Evolutionary conservation across 1,140 invertebrate genomes (phyloP).

Genomic region (Brachionus plicatilis): DNA sequence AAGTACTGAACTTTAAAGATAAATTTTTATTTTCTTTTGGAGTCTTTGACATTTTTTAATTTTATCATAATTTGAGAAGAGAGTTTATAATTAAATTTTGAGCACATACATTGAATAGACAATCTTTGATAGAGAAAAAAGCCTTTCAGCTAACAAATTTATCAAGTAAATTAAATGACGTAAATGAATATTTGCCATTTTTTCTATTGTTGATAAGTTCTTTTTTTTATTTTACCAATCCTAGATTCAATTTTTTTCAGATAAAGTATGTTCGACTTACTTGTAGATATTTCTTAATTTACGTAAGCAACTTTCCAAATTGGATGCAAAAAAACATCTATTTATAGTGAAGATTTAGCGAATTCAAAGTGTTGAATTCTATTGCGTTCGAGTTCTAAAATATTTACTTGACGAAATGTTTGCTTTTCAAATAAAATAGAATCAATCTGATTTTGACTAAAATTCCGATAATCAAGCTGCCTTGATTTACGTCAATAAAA

Average conservation of each 20-base stretch:
- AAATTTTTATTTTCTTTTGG: neutral
- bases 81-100: neutral
- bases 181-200: neutral
- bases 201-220: neutral
- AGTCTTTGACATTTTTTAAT: neutral
- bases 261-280: neutral
- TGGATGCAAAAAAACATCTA: neutral
- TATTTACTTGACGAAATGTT: neutral
- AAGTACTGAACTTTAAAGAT: neutral
- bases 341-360: neutral
- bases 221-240: neutral
- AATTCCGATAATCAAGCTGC: neutral
- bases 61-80: neutral
- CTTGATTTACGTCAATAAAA: neutral
- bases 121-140: neutral
- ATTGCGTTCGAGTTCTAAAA: neutral
- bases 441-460: neutral
- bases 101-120: neutral
- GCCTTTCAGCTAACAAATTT: neutral
- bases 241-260: neutral
- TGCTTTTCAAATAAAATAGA: neutral
- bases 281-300: neutral
- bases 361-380: neutral
- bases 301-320: neutral
- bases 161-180: neutral